Evolutionary conservation across 2,113 vertebrate genomes (phyloP).

Genomic region (Leiothrix lutea): DNA sequence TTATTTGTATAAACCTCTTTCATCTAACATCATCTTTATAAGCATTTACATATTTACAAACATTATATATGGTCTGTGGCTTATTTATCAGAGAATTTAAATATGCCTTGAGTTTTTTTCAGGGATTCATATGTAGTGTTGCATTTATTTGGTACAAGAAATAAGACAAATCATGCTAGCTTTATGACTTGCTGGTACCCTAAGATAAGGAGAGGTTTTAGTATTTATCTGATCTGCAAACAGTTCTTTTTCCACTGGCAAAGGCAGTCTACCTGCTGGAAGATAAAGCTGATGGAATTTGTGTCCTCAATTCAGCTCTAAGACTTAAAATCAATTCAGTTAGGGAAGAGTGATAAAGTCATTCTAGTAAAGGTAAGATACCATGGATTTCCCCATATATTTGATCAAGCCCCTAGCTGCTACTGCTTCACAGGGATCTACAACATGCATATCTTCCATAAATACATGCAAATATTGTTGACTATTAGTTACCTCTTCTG

Average conservation of each 20-base stretch:
- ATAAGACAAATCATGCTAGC: not conserved
- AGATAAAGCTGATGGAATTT: conserved; percentile 16
- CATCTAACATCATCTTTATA: not conserved
- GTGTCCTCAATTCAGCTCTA: conserved; percentile 2
- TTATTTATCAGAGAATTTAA: not conserved
- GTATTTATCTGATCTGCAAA: not conserved
- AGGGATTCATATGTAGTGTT: not conserved
- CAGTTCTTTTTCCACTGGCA: not conserved
- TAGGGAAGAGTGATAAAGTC: not conserved
- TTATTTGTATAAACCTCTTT: not conserved
- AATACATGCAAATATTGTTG: not conserved
- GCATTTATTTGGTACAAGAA: not conserved
- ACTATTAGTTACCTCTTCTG: not conserved
- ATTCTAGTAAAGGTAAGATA: not conserved
- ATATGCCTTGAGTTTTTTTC: not conserved
- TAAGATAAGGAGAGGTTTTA: not conserved
- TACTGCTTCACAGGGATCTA: not conserved
- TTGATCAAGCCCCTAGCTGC: not conserved
- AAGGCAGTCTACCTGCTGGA: not conserved
- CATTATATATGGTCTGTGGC: not conserved
- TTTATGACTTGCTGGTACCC: not conserved
- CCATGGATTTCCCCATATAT: not conserved
- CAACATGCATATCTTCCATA: not conserved
- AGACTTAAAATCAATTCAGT: conserved; percentile 20
- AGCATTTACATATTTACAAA: not conserved